These are phyloP conservation scores for Miltochrista miniata DNA, from an alignment of 2,888 invertebrate species.

Conservation along the genomic window DNA sequence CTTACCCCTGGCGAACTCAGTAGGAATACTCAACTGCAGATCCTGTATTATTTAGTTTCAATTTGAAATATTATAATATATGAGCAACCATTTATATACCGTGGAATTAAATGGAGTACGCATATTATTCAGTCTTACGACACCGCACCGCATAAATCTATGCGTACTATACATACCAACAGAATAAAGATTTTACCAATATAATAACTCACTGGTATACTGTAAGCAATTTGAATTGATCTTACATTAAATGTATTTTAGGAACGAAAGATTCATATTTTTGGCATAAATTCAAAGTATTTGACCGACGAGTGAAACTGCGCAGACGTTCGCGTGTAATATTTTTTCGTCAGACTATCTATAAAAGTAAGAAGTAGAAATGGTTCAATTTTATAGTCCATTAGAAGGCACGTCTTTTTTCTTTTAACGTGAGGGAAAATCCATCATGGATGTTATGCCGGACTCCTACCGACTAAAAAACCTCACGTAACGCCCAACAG, in stretches of 20 bases:
- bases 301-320: slow-evolving; percentile 36
- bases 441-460: too few relatives aligned
- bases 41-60: too few relatives aligned
- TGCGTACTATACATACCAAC: neutral
- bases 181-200: slow-evolving; percentile 18
- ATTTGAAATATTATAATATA: too few relatives aligned
- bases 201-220: slow-evolving; percentile 34
- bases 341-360: slow-evolving; percentile 6
- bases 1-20: too few relatives aligned
- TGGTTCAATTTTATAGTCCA: neutral
- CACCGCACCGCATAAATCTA: neutral
- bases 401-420: neutral
- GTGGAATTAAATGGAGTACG: too few relatives aligned
- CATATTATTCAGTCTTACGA: neutral
- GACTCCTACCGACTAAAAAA: too few relatives aligned
- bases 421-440: too few relatives aligned
- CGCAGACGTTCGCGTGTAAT: slow-evolving; percentile 21
- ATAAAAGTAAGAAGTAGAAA: neutral
- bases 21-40: too few relatives aligned
- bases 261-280: slow-evolving; percentile 75
- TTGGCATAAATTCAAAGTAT: slow-evolving; percentile 74
- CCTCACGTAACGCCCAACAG: too few relatives aligned
- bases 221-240: slow-evolving; percentile 64
- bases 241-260: slow-evolving; percentile 74
- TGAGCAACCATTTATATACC: too few relatives aligned